Conservation (phyloP, 2,888 invertebrate genomes). For the Chelonus formosanus region DNA sequence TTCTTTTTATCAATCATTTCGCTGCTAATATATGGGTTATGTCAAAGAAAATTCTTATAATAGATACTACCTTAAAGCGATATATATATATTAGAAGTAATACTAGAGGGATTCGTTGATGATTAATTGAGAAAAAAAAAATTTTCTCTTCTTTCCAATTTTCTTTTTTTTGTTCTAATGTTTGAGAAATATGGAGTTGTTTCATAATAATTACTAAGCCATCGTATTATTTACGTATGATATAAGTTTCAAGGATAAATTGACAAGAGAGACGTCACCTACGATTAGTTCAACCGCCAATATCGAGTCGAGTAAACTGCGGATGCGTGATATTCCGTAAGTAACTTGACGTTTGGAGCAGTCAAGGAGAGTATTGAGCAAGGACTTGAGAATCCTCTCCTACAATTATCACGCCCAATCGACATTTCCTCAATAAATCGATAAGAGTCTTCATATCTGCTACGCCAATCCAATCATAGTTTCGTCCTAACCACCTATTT, state of each 20-base stretch:
- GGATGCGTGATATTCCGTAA: constrained; percentile 32
- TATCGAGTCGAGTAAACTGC: constrained; percentile 28
- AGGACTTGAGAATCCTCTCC: constrained; percentile 22
- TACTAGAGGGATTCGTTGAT: too few species aligned
- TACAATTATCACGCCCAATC: constrained; percentile 28
- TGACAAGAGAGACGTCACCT: background rate
- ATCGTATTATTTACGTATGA: background rate
- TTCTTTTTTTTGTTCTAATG: too few species aligned
- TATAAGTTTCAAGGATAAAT: background rate
- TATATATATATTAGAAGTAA: too few species aligned
- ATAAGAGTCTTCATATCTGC: constrained; percentile 11
- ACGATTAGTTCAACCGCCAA: constrained; percentile 26
- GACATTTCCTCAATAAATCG: constrained; percentile 23
- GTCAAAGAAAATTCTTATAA: too few species aligned
- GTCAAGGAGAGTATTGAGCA: constrained; percentile 27
- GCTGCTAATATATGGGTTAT: too few species aligned
- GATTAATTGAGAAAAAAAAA: background rate
- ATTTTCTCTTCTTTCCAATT: background rate
- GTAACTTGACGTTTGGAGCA: constrained; percentile 16
- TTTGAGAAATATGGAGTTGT: too few species aligned
- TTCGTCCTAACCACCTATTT: background rate
- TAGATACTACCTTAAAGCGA: too few species aligned
- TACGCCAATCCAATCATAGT: background rate
- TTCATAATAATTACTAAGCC: too few species aligned
- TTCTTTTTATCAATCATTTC: constrained; percentile 3